phyloP scores from a whole-genome alignment of 2,888 invertebrate species.

The Dasysyrphus albostriatus region DNA sequence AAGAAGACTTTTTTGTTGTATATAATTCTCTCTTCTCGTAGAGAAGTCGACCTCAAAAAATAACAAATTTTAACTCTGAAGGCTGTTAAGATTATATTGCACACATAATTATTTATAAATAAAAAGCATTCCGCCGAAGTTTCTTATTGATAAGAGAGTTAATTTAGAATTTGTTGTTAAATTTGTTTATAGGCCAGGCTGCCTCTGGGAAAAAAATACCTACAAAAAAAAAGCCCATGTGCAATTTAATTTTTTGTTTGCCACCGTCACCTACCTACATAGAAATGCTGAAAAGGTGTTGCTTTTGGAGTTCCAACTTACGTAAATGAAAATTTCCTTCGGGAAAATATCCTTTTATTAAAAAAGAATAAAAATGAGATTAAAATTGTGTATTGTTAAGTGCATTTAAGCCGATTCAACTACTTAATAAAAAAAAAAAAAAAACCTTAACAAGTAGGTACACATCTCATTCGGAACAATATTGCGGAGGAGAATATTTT shows the following conservation, averaged over 20 bases:
- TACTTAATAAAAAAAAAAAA: slow-evolving; percentile 34
- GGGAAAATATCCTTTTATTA: background rate
- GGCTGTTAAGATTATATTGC: slow-evolving; percentile 7
- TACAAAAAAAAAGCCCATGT: slow-evolving; percentile 20
- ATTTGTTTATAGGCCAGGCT: background rate
- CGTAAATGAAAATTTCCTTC: slow-evolving; percentile 15
- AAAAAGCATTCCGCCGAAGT: background rate
- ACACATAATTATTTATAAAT: background rate
- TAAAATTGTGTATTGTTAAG: slow-evolving; percentile 37
- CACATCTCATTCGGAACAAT: slow-evolving; percentile 71
- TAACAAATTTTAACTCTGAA: slow-evolving; percentile 8
- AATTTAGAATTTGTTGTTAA: background rate
- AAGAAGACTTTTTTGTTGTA: slow-evolving; percentile 3
- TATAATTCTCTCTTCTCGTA: background rate
- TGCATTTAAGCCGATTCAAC: slow-evolving; percentile 65
- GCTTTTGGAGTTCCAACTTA: slow-evolving; percentile 19
- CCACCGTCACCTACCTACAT: background rate
- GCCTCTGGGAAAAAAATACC: too few species aligned
- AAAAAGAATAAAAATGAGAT: background rate
- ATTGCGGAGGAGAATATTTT: slow-evolving; percentile 48
- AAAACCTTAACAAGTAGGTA: slow-evolving; percentile 69
- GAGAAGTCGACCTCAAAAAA: slow-evolving; percentile 26
- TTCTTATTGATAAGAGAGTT: background rate
- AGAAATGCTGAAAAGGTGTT: slow-evolving; percentile 16
- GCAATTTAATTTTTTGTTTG: background rate